phyloP scores from a whole-genome alignment of 2,113 vertebrate species.

The Peromyscus maniculatus region DNA sequence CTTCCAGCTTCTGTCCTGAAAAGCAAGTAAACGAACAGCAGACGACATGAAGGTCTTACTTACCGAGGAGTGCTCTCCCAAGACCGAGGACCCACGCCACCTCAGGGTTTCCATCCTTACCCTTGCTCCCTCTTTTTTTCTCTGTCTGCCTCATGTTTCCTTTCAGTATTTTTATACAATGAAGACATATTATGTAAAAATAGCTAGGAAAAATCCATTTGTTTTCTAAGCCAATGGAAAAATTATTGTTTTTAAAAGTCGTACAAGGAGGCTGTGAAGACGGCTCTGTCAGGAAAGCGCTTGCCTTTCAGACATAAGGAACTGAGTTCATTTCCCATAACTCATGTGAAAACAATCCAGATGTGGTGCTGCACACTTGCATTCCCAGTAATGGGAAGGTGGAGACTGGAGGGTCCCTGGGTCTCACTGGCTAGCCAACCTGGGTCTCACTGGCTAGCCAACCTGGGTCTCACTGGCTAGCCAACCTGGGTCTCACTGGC shows the following conservation, averaged over 20 bases:
- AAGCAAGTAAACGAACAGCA: neutral
- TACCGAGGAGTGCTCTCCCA: neutral
- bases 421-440: neutral
- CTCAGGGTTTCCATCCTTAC: neutral
- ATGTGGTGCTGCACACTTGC: neutral
- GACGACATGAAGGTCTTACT: neutral
- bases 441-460: too few species aligned
- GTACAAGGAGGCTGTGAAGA: neutral
- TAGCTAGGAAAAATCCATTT: neutral
- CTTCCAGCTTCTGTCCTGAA: constrained; percentile 36
- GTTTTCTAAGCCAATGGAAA: neutral
- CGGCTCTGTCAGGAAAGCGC: neutral
- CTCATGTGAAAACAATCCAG: neutral
- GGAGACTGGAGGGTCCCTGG: neutral
- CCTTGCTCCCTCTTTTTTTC: neutral
- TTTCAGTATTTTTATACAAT: neutral
- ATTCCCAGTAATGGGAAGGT: too few species aligned
- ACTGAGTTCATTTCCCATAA: neutral
- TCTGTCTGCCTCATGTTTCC: neutral
- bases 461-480: too few species aligned
- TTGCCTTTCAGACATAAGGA: neutral
- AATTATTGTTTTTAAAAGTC: constrained; percentile 26
- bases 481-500: too few species aligned
- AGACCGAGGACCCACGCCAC: neutral
- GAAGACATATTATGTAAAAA: constrained; percentile 37